A percentile compares a stretch with the other conserved stretches of the same genome.
Evolutionary conservation across 2,888 invertebrate species (phyloP).

Genomic region (Creontiades dilutus): DNA sequence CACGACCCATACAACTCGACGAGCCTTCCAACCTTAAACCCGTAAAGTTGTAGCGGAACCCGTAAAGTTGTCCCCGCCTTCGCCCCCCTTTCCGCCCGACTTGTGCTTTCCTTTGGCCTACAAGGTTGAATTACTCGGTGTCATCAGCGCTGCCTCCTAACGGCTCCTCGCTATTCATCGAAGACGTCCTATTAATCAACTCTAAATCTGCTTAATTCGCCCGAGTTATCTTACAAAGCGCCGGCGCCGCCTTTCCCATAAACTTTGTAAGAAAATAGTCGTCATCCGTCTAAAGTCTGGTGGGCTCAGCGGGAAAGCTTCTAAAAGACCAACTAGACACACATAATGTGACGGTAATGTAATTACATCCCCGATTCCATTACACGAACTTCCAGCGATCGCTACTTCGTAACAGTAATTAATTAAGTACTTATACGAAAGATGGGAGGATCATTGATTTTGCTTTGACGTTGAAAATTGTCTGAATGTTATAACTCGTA

Average conservation of each 20-base stretch:
- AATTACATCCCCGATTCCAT: too few relatives aligned
- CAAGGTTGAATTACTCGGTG: slow-evolving; percentile 36
- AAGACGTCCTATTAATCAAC: slow-evolving; percentile 42
- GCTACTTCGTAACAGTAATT: too few relatives aligned
- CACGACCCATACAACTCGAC: neutral
- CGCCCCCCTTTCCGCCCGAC: neutral
- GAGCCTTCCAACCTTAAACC: neutral
- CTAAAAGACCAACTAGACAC: neutral
- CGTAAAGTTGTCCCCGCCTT: neutral
- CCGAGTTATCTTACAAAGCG: slow-evolving; percentile 16
- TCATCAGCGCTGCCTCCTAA: slow-evolving; percentile 18
- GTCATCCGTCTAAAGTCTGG: neutral
- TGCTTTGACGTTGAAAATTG: too few relatives aligned
- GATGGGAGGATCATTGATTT: too few relatives aligned
- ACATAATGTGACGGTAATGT: neutral
- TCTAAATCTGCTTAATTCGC: slow-evolving; percentile 36
- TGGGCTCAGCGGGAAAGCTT: neutral
- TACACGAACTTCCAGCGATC: too few relatives aligned
- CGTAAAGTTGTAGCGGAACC: slow-evolving; percentile 28
- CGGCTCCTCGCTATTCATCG: slow-evolving; percentile 37
- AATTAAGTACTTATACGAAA: too few relatives aligned
- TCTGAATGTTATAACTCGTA: too few relatives aligned
- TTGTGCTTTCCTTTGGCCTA: slow-evolving; percentile 27
- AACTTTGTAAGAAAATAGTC: slow-evolving; percentile 23
- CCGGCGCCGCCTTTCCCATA: neutral